Base-by-base conservation (phyloP, 2,888 invertebrate genomes). In the Sinelater perroti region DNA sequence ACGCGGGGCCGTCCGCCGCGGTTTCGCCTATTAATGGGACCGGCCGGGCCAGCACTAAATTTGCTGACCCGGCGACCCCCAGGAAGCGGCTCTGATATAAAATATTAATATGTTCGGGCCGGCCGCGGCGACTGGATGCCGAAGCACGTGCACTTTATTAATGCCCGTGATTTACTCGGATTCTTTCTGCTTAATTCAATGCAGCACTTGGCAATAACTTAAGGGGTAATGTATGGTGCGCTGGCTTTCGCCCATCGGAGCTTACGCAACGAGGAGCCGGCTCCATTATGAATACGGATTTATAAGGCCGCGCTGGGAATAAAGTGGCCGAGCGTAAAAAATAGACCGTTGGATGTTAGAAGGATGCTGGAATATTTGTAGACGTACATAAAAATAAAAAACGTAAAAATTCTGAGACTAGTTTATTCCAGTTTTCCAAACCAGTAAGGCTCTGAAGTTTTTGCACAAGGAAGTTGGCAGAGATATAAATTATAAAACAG, bases 61-160 rank as follows among this genome's bases (percentile, higher is more conserved):
- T 53, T 45, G n/a, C 7, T 26, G 13, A 53, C 53, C 53, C 36
- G n/a, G 36, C 14, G 46, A 45, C 53, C 38, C 20, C 26, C 13
- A 53, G 38, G 33, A 51, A 53, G 53, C 16, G 17, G 36, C 46
- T 52, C 24, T 46, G 53, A 53, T 53, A 53, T 36, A 53, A 36
- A 45, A 45, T 45, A 53, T 53, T 53, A 53, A 53, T 53, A 53
- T 30, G 44, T 44, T 44, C 11, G 44, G 16, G 17, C 30, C 44
- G 44, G 30, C 44, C 30, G 30, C 30, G 30, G 17, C 45, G 45
- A 45, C n/a, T n/a, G 44, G 42, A 52, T 35, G 52, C 17, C 28
- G 33, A 53, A 44, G 53, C 53, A 53, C 53, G 53, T 35, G 53
- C 53, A 53, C 53, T 53, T 53, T 53, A 53, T 53, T 53, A 53